Conservation (phyloP, 2,797 vertebrate species). For the Sebastes iracundus region DNA sequence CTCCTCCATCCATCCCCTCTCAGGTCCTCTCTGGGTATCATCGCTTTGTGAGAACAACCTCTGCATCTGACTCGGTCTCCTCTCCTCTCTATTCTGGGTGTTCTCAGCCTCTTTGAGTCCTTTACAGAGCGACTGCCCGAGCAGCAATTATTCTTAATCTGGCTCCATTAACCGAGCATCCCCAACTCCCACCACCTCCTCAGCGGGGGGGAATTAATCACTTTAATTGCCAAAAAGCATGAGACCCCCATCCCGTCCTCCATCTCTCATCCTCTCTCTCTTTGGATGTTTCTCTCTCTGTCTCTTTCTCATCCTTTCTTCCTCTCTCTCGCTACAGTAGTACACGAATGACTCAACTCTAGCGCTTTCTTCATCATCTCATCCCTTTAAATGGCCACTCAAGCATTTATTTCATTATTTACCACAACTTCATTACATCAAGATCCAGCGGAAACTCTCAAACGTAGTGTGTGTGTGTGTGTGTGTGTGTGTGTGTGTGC, state of each 20-base stretch:
- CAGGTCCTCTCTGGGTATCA: slow-evolving; percentile 8
- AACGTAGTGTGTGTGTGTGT: not conserved
- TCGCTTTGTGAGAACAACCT: slow-evolving; percentile 4
- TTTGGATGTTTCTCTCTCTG: not conserved
- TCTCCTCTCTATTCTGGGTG: slow-evolving; percentile 15
- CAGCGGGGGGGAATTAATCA: slow-evolving; percentile 70
- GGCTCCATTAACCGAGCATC: slow-evolving; percentile 62
- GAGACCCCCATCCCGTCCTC: slow-evolving; percentile 34
- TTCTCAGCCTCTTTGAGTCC: slow-evolving; percentile 49
- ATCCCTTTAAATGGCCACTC: slow-evolving; percentile 73
- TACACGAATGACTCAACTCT: slow-evolving; percentile 23
- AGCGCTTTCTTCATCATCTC: slow-evolving; percentile 43
- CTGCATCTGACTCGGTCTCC: not conserved
- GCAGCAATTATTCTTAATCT: slow-evolving; percentile 75
- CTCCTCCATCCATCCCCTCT: not conserved
- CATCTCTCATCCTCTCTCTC: slow-evolving; percentile 27
- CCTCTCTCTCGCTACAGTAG: not conserved
- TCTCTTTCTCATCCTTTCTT: not conserved
- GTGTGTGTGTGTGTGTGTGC: not conserved
- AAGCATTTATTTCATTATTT: slow-evolving; percentile 74
- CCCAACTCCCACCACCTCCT: slow-evolving; percentile 20
- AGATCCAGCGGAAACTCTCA: slow-evolving; percentile 36
- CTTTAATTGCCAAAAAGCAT: slow-evolving; percentile 71
- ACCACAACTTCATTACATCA: slow-evolving; percentile 39
- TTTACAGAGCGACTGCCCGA: slow-evolving; percentile 46